Evolutionary conservation across 2,888 invertebrate genomes (phyloP), one percentile per base, ranked within the genome.

Genomic region (Agrotis clavis): DNA sequence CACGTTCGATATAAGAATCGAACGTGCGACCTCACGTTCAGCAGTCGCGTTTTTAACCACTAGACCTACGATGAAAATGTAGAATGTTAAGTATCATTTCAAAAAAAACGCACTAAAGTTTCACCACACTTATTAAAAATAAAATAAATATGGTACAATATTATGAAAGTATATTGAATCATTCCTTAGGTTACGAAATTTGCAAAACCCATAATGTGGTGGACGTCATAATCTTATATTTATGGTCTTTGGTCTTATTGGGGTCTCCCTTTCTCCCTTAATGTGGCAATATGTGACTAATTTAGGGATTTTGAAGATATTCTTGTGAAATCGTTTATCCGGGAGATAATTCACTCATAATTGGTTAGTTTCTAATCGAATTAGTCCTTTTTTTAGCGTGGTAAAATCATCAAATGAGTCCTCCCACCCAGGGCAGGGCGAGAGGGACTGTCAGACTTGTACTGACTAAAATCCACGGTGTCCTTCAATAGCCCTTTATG

Each of bases 121-220:
- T 57, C 53, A 53, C 14, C 4, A 21, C 18, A 64, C 14, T 2
- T 25, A 48, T 67, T 19, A 51, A 66, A 41, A 63, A 67, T 67
- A 25, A 66, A 68, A 68, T 67, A 70, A 41, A 71, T 47, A 48
- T 72, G 63, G 61, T 47, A 71, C 61, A 71, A 71, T 63, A 50
- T 73, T 63, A 73, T 63, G 71, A 72, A 72, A 72, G 54, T 48
- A 14, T 3, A 18, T 63, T 73, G 71, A 72, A 73, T 72, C 71
- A 72, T 63, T 19, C 18, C 4, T 18, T 19, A 16, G 4, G 19
- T 72, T 72, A 48, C 48, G 73, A 73, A 72, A 72, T 72, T 63
- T 63, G 14, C 41, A 56, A 72, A 72, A 73, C 54, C 73, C 73
- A 63, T 71, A 53, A 62, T 48, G 30, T 30, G 0, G 0, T 0